phyloP scores from a whole-genome alignment of 2,113 vertebrate species.

The Tachuris rubrigastra region DNA sequence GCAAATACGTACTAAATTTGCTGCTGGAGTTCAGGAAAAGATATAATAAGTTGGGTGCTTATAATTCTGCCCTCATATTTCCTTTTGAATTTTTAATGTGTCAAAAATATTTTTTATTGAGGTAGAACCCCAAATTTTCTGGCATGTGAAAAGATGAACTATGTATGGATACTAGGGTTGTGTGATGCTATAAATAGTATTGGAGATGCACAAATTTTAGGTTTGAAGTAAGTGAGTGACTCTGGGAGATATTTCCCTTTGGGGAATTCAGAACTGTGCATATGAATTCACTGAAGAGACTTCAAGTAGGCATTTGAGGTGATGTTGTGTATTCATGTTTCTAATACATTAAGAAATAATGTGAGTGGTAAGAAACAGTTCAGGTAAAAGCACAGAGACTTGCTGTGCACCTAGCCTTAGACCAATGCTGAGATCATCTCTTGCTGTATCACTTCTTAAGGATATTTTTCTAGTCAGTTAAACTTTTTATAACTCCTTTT shows the following conservation, averaged over 20 bases:
- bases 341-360: background rate
- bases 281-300: background rate
- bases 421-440: background rate
- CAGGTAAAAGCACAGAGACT: background rate
- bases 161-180: accelerated
- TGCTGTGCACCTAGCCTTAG: background rate
- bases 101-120: background rate
- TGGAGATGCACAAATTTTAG: background rate
- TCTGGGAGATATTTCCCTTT: background rate
- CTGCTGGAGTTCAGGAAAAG: background rate
- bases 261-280: background rate
- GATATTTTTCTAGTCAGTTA: background rate
- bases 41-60: background rate
- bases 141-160: background rate
- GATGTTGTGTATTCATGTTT: background rate
- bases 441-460: background rate
- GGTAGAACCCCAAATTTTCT: background rate
- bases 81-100: background rate
- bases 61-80: background rate
- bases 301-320: background rate
- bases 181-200: background rate
- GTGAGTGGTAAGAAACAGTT: background rate
- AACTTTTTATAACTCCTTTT: background rate
- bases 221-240: background rate
- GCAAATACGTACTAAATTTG: background rate